Conservation (phyloP, 2,113 vertebrate genomes). For the Larimichthys crocea region DNA sequence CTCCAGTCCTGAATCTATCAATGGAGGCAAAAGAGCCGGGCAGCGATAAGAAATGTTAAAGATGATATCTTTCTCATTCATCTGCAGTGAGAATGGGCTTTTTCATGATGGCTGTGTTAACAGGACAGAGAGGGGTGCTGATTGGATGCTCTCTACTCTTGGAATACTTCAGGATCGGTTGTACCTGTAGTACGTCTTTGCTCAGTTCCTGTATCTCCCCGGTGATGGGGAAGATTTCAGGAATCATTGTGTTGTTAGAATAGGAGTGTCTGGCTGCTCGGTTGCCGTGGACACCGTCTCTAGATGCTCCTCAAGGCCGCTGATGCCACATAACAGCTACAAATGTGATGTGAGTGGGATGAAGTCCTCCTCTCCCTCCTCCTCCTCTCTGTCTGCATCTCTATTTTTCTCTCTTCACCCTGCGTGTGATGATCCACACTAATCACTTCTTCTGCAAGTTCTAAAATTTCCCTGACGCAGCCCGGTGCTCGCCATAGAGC, state of each 20-base stretch:
- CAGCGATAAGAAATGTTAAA: not conserved
- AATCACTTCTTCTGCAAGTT: slow-evolving; percentile 69
- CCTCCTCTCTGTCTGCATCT: slow-evolving; percentile 19
- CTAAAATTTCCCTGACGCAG: slow-evolving; percentile 76
- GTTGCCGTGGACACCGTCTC: slow-evolving; percentile 78
- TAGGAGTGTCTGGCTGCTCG: slow-evolving; percentile 53
- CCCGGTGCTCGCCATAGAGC: slow-evolving; percentile 24
- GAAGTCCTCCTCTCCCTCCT: slow-evolving; percentile 24
- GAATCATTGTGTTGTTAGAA: slow-evolving; percentile 47
- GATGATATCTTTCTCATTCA: not conserved
- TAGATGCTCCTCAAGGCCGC: slow-evolving; percentile 70
- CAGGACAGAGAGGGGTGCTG: not conserved
- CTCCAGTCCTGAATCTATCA: slow-evolving; percentile 4
- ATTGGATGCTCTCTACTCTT: not conserved
- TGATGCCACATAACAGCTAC: slow-evolving; percentile 68
- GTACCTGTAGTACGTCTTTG: slow-evolving; percentile 20
- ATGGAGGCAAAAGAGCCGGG: not conserved
- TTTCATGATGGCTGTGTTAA: not conserved
- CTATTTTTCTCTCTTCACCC: slow-evolving; percentile 23
- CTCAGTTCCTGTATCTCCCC: slow-evolving; percentile 38
- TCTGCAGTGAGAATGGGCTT: not conserved
- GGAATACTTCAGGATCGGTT: slow-evolving; percentile 5
- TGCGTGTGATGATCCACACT: slow-evolving; percentile 45
- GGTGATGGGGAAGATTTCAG: slow-evolving; percentile 42
- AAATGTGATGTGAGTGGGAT: slow-evolving; percentile 59